phyloP scores from a whole-genome alignment of 53 echinoderm and acorn worm species.

The Echinometra lucunter region DNA sequence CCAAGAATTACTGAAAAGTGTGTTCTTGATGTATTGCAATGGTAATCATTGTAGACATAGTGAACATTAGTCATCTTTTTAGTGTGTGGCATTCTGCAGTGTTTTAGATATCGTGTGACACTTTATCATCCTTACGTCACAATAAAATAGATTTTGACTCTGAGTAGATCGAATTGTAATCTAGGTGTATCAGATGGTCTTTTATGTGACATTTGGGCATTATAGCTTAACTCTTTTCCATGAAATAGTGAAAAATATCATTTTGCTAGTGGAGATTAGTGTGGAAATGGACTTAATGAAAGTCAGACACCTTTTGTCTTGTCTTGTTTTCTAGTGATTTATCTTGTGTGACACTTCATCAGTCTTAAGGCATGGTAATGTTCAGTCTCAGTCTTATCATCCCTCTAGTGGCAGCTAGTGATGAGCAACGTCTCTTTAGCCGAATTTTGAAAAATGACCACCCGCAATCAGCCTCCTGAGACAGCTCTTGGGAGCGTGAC shows the following conservation, averaged over 20 bases:
- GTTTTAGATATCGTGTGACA: slow-evolving; percentile 1
- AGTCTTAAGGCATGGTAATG: neutral
- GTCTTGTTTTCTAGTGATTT: neutral
- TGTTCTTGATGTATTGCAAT: neutral
- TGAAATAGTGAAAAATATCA: neutral
- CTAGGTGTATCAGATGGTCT: too few species aligned
- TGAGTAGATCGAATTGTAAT: too few species aligned
- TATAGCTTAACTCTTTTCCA: neutral
- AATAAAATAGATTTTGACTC: neutral
- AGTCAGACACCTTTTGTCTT: neutral
- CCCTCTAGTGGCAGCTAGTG: neutral
- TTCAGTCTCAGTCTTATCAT: neutral
- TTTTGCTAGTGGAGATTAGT: neutral
- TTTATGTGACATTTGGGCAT: too few species aligned
- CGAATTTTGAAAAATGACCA: slow-evolving; percentile 43
- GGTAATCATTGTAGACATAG: neutral
- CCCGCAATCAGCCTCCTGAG: slow-evolving; percentile 11
- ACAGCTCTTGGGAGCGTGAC: slow-evolving; percentile 14
- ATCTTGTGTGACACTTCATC: neutral
- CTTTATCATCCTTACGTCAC: neutral
- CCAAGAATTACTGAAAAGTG: neutral
- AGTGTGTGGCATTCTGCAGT: neutral
- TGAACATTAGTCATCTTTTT: neutral
- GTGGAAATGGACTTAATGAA: slow-evolving; percentile 3
- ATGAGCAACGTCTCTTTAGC: slow-evolving; percentile 18